phyloP scores from a whole-genome alignment of 2,113 vertebrate genomes.

The Ornithorhynchus anatinus region DNA sequence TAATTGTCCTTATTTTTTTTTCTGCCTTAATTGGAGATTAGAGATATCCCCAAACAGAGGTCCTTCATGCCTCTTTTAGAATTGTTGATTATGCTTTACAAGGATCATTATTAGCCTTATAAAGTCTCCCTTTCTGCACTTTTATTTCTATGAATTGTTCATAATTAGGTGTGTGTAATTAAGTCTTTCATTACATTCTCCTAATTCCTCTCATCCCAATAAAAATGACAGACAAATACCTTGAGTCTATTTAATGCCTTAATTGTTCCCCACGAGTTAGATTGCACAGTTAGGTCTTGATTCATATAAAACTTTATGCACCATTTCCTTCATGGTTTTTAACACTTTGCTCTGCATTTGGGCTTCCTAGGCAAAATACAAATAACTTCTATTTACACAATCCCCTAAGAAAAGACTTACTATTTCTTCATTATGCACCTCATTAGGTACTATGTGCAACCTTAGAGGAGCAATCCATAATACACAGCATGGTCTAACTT shows the following conservation, averaged over 20 bases:
- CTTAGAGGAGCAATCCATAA: constrained; percentile 23
- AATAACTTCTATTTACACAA: constrained; percentile 45
- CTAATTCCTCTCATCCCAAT: constrained; percentile 46
- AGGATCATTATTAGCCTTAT: constrained; percentile 15
- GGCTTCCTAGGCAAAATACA: constrained; percentile 28
- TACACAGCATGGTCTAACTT: background rate
- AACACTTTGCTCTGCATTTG: constrained; percentile 47
- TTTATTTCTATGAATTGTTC: constrained; percentile 41
- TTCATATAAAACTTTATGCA: constrained; percentile 57
- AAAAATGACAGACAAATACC: constrained; percentile 63
- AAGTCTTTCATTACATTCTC: constrained; percentile 56
- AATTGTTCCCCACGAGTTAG: constrained; percentile 59
- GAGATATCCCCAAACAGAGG: constrained; percentile 3
- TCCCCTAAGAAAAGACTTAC: constrained; percentile 9
- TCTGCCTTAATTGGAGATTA: constrained; percentile 8
- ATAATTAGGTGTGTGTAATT: constrained; percentile 64
- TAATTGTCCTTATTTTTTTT: background rate
- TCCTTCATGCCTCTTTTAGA: constrained; percentile 3
- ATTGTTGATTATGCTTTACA: constrained; percentile 25
- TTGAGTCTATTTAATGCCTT: constrained; percentile 56
- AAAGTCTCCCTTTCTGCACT: constrained; percentile 17
- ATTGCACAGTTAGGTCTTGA: constrained; percentile 45
- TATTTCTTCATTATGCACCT: constrained; percentile 21
- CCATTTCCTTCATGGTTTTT: constrained; percentile 44
- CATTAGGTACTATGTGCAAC: constrained; percentile 16